Evolutionary conservation across 23 tunicate genomes (phyloP).

Genomic region (Corella eumyota): DNA sequence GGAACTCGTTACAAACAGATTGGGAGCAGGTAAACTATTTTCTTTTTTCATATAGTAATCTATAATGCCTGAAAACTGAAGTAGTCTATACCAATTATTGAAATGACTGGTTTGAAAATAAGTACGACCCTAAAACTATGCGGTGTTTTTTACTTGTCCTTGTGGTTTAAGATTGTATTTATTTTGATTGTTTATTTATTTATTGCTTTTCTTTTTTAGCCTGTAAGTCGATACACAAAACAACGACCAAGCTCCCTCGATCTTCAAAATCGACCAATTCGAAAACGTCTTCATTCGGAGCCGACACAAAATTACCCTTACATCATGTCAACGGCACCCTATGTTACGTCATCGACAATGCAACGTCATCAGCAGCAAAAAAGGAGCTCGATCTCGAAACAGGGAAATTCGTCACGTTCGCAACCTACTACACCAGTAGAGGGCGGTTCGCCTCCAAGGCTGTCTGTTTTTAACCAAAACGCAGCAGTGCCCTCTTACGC

Average conservation of each 20-base stretch:
- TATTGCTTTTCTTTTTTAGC: background rate
- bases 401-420: slow-evolving; percentile 14
- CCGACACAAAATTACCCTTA: slow-evolving; percentile 4
- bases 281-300: slow-evolving; percentile 32
- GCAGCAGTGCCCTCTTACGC: too few species aligned
- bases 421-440: slow-evolving; percentile 56
- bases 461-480: too few species aligned
- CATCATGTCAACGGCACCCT: background rate
- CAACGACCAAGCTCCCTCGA: slow-evolving; percentile 44
- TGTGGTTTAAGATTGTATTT: too few species aligned
- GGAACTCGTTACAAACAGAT: slow-evolving; percentile 65
- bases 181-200: too few species aligned
- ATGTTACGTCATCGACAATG: background rate
- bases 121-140: too few species aligned
- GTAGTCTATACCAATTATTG: too few species aligned
- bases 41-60: background rate
- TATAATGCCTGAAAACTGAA: background rate
- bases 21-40: slow-evolving; percentile 31
- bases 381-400: background rate
- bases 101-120: too few species aligned
- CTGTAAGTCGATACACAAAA: background rate
- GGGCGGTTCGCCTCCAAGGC: slow-evolving; percentile 12
- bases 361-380: background rate
- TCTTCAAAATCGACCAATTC: slow-evolving; percentile 7
- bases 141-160: too few species aligned